phyloP scores from a whole-genome alignment of 2,113 vertebrate genomes.

The Camelus dromedarius region DNA sequence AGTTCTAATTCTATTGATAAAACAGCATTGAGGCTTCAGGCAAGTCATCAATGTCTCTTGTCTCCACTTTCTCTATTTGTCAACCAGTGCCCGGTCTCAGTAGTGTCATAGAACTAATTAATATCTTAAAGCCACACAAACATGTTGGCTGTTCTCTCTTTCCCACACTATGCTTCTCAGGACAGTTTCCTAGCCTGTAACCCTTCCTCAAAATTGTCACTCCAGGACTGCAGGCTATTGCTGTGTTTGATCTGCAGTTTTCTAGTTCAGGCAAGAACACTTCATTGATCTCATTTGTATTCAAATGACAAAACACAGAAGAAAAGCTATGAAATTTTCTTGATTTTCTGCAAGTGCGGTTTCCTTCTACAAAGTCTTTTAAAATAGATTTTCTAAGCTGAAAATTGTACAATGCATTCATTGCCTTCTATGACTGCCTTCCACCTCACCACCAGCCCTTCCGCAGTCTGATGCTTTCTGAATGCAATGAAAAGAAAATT shows the following conservation, averaged over 20 bases:
- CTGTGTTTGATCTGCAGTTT: background rate
- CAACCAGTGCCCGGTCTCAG: background rate
- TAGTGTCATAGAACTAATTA: background rate
- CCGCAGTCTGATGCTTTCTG: background rate
- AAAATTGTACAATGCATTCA: background rate
- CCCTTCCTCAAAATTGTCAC: background rate
- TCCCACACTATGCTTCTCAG: background rate
- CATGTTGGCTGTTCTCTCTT: background rate
- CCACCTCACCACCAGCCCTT: background rate
- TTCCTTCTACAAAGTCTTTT: background rate
- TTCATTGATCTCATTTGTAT: constrained; percentile 56
- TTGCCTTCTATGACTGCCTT: background rate
- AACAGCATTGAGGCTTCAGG: background rate
- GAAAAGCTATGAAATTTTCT: background rate
- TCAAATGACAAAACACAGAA: background rate
- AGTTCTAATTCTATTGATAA: background rate
- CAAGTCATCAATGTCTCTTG: background rate
- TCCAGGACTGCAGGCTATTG: background rate
- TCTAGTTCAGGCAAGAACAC: background rate
- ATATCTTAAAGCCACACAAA: background rate
- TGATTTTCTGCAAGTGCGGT: constrained; percentile 6
- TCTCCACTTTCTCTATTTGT: background rate
- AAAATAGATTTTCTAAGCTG: constrained; percentile 6
- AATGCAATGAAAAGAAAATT: background rate
- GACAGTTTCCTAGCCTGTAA: background rate